Base-by-base conservation (phyloP, 2,113 vertebrate species). In the Acrocephalus arundinaceus region DNA sequence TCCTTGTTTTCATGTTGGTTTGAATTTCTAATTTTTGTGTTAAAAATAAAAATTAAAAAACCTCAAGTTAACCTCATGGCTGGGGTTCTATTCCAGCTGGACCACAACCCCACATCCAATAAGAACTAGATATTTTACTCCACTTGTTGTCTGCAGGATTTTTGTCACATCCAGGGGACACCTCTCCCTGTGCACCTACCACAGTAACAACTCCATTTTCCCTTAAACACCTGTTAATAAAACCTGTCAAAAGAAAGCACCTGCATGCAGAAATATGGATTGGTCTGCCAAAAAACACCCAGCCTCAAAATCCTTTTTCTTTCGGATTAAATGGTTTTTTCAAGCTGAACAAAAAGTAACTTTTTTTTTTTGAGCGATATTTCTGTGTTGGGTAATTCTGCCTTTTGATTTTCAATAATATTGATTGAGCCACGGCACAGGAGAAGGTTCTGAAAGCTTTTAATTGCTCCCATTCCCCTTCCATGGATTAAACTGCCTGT, bases 41-140 rank as follows among this genome's bases (percentile, higher is more conserved):
- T n/a, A 13, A 57, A 74, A 57, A 41, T 10, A 5, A 15, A 55
- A 8, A 0, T n/a, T n/a, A 10, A 55, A n/a, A 54, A 31, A 17
- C 30, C 4, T 41, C 31, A 25, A 31, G 8, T 35, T 51, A 6
- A 31, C 9, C 14, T 51, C 9, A 0, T 18, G 54, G 6, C 0
- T 59, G 31, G 31, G 45, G 6, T 14, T 52, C 37, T 25, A 68
- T 35, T 35, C 43, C 23, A 23, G 28, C 37, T 22, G 14, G 43
- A 7, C 21, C 24, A 3, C 16, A 45, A 37, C 27, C 23, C 13
- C 25, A 20, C 27, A 28, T 19, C n/a, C 23, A 62, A 17, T 8
- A 22, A n/a, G 24, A 33, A n/a, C 10, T 66, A 2, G 1, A 2
- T 11, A 13, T 55, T 90, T 55, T 67, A 5, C 27, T 37, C 5